Evolutionary conservation across 2,797 vertebrate genomes (phyloP), one percentile per base, ranked within the genome.

Genomic region (Amblyopsis hoosieri): DNA sequence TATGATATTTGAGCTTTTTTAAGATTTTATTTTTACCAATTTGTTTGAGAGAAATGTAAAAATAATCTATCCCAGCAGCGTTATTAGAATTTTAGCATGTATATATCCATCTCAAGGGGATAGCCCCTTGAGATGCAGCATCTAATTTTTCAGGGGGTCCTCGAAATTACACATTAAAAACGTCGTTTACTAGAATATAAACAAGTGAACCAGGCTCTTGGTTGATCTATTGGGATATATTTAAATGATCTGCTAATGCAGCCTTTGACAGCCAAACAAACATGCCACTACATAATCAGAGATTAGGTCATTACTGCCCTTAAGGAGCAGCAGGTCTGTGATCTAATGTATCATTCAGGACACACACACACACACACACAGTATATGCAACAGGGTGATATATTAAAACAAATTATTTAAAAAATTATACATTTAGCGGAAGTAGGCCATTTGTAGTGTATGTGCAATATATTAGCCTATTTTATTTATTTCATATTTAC

Each of bases 291-390:
- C 17, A 60, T 78, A 72, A 82, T 82, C 71, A 86, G 71, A 62
- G 69, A 85, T 70, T 67, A 86, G 74, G 82, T 82, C 80, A 90
- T 91, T 73, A 86, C 80, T 62, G 67, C 31, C 42, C 54, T 76
- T 79, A 80, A 87, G 84, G 23, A 23, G 23, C 51, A 88, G 78
- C 68, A 68, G 54, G 54, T 72, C 58, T 66, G 64, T 76, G 74
- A 83, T 85, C 85, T 80, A 62, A 79, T 85, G 87, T 67, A 66
- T 56, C 4, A 45, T 81, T 74, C 54, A 11, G 71, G 64, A 65
- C 67, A 60, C 49, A 57, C 62, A 63, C 45, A 31, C 59, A 63
- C 29, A 57, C 54, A 29, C 23, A 29, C 23, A 4, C 23, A 29
- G 23, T 29, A 29, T 29, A 29, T 29, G 23, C 23, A 29, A 29